phyloP scores from a whole-genome alignment of 2,797 vertebrate genomes.

The Tenualosa thibaudeaui region DNA sequence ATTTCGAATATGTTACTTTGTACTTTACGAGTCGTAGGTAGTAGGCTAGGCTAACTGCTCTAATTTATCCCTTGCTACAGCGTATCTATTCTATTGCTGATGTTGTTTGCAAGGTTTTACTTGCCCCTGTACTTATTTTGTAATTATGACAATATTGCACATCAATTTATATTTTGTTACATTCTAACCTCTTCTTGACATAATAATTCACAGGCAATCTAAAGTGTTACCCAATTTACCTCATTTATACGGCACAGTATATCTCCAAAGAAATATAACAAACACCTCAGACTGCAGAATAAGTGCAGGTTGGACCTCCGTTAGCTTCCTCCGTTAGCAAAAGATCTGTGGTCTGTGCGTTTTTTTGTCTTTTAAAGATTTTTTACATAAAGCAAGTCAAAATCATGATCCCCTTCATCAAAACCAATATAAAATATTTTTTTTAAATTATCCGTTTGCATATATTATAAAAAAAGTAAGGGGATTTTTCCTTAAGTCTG shows the following conservation, averaged over 20 bases:
- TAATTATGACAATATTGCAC: no score
- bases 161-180: no score
- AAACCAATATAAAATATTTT: conserved; percentile 25
- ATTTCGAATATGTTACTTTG: no score
- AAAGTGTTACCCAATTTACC: conserved; percentile 15
- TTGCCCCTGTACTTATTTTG: no score
- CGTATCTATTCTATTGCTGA: no score
- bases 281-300: neutral
- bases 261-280: conserved; percentile 34
- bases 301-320: neutral
- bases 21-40: no score
- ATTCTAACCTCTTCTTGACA: no score
- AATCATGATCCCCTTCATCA: conserved; percentile 23
- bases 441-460: conserved; percentile 21
- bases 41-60: no score
- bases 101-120: no score
- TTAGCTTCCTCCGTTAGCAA: neutral
- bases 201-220: no score
- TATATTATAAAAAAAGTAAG: conserved; percentile 26
- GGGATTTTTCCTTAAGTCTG: conserved; percentile 21
- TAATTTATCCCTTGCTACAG: no score
- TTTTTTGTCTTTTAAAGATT: conserved; percentile 26
- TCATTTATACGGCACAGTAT: conserved; percentile 56
- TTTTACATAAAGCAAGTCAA: conserved; percentile 22
- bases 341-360: conserved; percentile 1